These are phyloP conservation scores for Girardinichthys multiradiatus DNA, from an alignment of 2,113 vertebrate species.

Conservation along the genomic window DNA sequence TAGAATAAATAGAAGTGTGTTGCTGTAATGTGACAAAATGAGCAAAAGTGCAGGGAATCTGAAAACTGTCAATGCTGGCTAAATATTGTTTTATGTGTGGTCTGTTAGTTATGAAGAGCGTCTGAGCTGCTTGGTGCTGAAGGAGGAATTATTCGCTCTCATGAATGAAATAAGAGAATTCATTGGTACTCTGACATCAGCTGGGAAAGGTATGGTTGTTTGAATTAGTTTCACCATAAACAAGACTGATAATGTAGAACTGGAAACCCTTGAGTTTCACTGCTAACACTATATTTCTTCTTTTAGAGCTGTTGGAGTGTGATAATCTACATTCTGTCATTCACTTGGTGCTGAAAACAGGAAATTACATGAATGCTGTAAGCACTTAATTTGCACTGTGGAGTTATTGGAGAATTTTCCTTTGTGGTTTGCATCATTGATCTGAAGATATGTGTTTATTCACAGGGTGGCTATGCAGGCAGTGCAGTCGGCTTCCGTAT, in stretches of 20 bases:
- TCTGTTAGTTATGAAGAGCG: conserved; percentile 78
- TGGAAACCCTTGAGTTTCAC: neutral
- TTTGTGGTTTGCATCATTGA: conserved; percentile 1
- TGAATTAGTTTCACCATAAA: neutral
- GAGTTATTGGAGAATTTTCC: neutral
- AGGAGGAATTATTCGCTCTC: conserved; percentile 82
- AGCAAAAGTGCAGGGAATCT: neutral
- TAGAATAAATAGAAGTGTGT: no score
- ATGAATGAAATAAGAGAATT: conserved; percentile 74
- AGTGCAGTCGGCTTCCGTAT: conserved; percentile 83
- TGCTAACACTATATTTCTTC: conserved; percentile 17
- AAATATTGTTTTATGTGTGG: conserved; percentile 6
- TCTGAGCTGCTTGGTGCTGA: conserved; percentile 80
- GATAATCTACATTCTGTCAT: conserved; percentile 82
- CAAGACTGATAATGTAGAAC: neutral
- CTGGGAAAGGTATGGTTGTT: conserved; percentile 73
- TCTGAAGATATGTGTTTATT: neutral
- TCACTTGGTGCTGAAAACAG: conserved; percentile 82
- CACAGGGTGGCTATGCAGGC: conserved; percentile 81
- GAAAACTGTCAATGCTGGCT: neutral
- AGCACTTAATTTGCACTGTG: conserved; percentile 38
- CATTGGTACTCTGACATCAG: conserved; percentile 73
- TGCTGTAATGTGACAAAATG: neutral
- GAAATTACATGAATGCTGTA: conserved; percentile 87
- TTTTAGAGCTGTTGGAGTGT: conserved; percentile 81